Percentiles rank a stretch among this genome's conserved stretches.
Evolutionary conservation across 2,797 vertebrate species (phyloP).

Genomic region (Lepilemur septentrionalis): DNA sequence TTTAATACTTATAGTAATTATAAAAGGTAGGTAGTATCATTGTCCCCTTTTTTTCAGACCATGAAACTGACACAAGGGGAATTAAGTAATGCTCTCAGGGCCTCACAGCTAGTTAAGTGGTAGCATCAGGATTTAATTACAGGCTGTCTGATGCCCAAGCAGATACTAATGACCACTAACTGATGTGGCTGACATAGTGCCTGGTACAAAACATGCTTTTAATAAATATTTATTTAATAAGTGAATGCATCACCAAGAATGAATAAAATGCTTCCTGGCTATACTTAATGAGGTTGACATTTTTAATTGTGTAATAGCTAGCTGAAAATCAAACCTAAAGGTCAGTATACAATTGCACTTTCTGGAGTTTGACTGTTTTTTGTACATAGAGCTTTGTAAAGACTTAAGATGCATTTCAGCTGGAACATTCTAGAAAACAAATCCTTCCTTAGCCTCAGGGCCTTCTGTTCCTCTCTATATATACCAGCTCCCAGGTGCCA

Average conservation of each 20-base stretch:
- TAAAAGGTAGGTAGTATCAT: background rate
- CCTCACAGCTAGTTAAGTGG: background rate
- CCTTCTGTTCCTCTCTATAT: background rate
- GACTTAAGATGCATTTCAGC: background rate
- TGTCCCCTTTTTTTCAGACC: background rate
- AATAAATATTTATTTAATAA: slow-evolving; percentile 42
- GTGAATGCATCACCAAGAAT: background rate
- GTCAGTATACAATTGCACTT: background rate
- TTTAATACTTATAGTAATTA: background rate
- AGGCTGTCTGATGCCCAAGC: background rate
- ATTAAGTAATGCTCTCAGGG: background rate
- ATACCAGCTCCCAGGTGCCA: background rate
- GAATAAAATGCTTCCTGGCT: background rate
- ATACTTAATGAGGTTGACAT: slow-evolving; percentile 8
- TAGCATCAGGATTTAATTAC: background rate
- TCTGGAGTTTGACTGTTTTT: slow-evolving; percentile 7
- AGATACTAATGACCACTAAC: background rate
- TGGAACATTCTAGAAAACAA: slow-evolving; percentile 23
- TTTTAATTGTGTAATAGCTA: slow-evolving; percentile 10
- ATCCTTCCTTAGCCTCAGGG: background rate
- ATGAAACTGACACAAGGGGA: background rate
- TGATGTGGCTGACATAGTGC: background rate
- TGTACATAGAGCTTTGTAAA: slow-evolving; percentile 16
- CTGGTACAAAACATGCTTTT: background rate
- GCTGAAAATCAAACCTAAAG: slow-evolving; percentile 47